A percentile compares a stretch with the other conserved stretches of the same genome.
These are phyloP conservation scores for Pristionchus maxplancki DNA, from an alignment of 2,888 invertebrate species.

Conservation along the genomic window DNA sequence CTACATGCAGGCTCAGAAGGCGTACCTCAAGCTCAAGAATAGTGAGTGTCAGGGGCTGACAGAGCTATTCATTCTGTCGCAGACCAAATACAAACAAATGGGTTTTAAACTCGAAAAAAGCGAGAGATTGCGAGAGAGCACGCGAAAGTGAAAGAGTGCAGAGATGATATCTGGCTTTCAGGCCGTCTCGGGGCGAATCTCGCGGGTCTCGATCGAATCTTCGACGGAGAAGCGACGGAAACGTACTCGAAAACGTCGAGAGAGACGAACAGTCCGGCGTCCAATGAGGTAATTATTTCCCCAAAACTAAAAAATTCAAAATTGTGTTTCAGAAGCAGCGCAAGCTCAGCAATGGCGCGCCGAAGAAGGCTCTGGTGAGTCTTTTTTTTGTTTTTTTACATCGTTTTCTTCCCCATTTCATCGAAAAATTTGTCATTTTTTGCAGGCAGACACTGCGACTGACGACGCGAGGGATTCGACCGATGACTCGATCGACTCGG, in stretches of 20 bases:
- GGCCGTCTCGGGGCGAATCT: background rate
- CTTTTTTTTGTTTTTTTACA: too few relatives aligned
- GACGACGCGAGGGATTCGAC: background rate
- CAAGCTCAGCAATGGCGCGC: background rate
- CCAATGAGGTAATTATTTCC: background rate
- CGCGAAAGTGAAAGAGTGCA: too few relatives aligned
- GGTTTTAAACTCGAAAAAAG: too few relatives aligned
- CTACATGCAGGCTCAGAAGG: background rate
- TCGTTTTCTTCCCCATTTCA: background rate
- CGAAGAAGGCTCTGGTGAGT: background rate
- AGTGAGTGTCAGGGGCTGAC: too few relatives aligned
- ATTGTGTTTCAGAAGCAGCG: background rate
- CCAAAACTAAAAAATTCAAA: background rate
- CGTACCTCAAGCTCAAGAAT: constrained; percentile 10
- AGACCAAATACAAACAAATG: too few relatives aligned
- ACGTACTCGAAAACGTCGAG: constrained; percentile 21
- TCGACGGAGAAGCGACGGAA: constrained; percentile 1
- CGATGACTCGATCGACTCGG: background rate
- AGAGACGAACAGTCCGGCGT: background rate
- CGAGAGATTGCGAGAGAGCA: too few relatives aligned
- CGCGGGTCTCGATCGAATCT: constrained; percentile 8
- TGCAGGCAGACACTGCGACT: background rate
- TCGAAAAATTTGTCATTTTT: background rate
- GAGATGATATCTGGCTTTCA: too few relatives aligned
- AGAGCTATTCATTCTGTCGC: too few relatives aligned